These are phyloP conservation scores for Poliocrania exsul DNA, from an alignment of 2,797 vertebrate genomes.

Conservation along the genomic window DNA sequence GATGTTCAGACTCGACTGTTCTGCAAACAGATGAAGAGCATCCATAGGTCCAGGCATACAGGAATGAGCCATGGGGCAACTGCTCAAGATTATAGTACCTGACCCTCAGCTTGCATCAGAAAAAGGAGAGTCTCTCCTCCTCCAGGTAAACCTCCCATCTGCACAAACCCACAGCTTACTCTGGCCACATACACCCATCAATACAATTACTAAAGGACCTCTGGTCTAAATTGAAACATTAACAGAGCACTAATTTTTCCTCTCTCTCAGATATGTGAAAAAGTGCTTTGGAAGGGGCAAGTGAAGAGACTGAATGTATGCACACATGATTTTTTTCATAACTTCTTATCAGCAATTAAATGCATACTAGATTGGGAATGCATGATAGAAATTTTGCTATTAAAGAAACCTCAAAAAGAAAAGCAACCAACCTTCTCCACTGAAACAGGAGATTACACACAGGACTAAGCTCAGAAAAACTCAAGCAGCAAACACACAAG, in stretches of 20 bases:
- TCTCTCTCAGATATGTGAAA: not conserved
- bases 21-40: accelerated
- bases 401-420: accelerated
- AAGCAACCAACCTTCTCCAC: not conserved
- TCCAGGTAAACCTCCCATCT: not conserved
- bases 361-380: not conserved
- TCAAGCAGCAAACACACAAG: not conserved
- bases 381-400: not conserved
- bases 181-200: accelerated
- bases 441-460: not conserved
- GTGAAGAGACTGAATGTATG: not conserved
- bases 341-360: not conserved
- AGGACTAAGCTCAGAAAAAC: not conserved
- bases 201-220: not conserved
- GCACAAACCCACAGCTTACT: not conserved
- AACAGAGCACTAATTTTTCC: not conserved
- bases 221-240: not conserved
- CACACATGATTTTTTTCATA: not conserved
- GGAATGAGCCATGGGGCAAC: not conserved
- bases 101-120: not conserved
- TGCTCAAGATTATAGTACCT: accelerated
- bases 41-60: not conserved
- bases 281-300: not conserved
- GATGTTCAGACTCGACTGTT: not conserved
- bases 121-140: not conserved